These are phyloP conservation scores for Phoenoteleia sp. DNA, from an alignment of 2,888 invertebrate genomes.

Conservation along the genomic window DNA sequence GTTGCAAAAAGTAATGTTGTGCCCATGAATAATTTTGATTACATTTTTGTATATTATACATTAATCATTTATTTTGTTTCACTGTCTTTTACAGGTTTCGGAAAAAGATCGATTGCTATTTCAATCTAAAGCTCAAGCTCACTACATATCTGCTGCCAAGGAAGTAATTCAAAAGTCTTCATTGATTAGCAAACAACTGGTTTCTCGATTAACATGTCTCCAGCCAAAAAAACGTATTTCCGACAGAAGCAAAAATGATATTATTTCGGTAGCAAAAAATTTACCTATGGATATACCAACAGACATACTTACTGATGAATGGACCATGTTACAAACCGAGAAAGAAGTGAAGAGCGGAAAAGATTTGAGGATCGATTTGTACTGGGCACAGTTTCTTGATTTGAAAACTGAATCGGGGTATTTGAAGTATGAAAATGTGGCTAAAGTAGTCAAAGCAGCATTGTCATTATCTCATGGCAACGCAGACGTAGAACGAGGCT, in stretches of 20 bases:
- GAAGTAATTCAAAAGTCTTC: slow-evolving; percentile 30
- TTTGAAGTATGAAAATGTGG: slow-evolving; percentile 44
- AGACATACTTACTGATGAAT: slow-evolving; percentile 43
- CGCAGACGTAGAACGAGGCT: slow-evolving; percentile 66
- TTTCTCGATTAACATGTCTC: neutral
- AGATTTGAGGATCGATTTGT: slow-evolving; percentile 47
- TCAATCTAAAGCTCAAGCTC: slow-evolving; percentile 22
- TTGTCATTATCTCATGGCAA: slow-evolving; percentile 66
- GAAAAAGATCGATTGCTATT: neutral
- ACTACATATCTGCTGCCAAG: slow-evolving; percentile 25
- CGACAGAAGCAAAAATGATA: slow-evolving; percentile 20
- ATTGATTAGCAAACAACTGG: neutral
- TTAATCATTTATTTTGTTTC: neutral
- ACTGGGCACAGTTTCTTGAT: slow-evolving; percentile 60
- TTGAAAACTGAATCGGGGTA: slow-evolving; percentile 43
- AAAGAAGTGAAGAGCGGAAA: slow-evolving; percentile 15
- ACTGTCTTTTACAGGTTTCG: neutral
- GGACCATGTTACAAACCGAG: slow-evolving; percentile 59
- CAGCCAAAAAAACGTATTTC: slow-evolving; percentile 2
- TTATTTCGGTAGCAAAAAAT: slow-evolving; percentile 21
- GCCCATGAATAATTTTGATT: no score
- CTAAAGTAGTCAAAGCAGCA: slow-evolving; percentile 58
- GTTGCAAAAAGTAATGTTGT: slow-evolving; percentile 17
- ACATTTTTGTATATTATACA: neutral
- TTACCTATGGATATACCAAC: slow-evolving; percentile 33